These are phyloP conservation scores for Syngnathus floridae DNA, from an alignment of 2,113 vertebrate genomes.

Conservation along the genomic window DNA sequence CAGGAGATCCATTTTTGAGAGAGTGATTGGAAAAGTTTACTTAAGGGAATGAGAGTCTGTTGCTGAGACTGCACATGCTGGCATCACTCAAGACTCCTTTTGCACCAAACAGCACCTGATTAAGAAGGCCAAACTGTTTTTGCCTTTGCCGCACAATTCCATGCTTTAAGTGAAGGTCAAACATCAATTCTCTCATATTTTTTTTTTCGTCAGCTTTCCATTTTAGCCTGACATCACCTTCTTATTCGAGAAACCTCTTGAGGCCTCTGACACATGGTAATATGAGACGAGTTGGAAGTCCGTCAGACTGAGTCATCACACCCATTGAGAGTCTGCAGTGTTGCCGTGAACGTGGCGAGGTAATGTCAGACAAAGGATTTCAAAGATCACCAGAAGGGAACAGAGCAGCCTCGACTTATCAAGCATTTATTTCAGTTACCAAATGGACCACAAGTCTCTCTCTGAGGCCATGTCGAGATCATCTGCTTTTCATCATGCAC, in stretches of 20 bases:
- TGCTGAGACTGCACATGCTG: constrained; percentile 2
- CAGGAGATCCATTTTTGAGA: constrained; percentile 9
- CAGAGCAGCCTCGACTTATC: not conserved
- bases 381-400: constrained; percentile 9
- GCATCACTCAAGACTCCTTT: not conserved
- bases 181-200: constrained; percentile 9
- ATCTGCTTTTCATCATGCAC: not conserved
- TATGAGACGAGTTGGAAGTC: constrained; percentile 54
- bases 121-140: not conserved
- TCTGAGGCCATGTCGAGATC: not conserved
- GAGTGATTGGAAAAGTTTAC: not conserved
- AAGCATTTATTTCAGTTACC: constrained; percentile 4
- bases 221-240: constrained; percentile 44
- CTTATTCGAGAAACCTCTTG: constrained; percentile 55
- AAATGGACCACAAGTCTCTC: not conserved
- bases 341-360: constrained; percentile 24
- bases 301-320: constrained; percentile 52
- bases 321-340: constrained; percentile 22
- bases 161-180: constrained; percentile 3
- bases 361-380: constrained; percentile 40
- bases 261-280: constrained; percentile 56
- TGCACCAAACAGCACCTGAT: not conserved
- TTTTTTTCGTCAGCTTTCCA: constrained; percentile 1
- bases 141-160: constrained; percentile 4
- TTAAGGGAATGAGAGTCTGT: constrained; percentile 3